Percentiles rank a stretch among this genome's conserved stretches.
Conservation (phyloP, 2,888 invertebrate genomes). For the Mythimna lalbum region DNA sequence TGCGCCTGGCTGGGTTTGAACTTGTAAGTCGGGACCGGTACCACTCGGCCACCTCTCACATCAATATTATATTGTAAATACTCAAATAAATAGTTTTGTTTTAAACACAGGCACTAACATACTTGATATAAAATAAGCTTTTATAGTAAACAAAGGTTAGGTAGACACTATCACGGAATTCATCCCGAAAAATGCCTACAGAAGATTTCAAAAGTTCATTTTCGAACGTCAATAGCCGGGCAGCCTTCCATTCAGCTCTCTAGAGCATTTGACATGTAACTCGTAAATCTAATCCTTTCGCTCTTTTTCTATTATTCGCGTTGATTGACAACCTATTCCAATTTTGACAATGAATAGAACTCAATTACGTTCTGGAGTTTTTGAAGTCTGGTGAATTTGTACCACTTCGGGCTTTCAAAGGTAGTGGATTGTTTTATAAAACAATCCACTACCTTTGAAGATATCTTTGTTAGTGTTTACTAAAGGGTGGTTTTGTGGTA, state of each 20-base stretch:
- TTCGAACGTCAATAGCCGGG: slow-evolving; percentile 25
- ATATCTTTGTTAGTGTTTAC: neutral
- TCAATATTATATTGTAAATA: too few species aligned
- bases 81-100: too few species aligned
- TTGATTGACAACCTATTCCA: slow-evolving; percentile 61
- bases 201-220: slow-evolving; percentile 25
- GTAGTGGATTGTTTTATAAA: neutral
- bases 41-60: too few species aligned
- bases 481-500: too few species aligned
- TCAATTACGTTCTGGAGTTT: slow-evolving; percentile 53
- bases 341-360: slow-evolving; percentile 58
- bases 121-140: too few species aligned
- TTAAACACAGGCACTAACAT: too few species aligned
- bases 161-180: neutral
- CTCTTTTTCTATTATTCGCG: slow-evolving; percentile 45
- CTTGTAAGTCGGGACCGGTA: too few species aligned
- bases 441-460: neutral
- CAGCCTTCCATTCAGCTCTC: neutral
- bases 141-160: neutral
- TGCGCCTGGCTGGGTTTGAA: too few species aligned
- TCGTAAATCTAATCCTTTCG: slow-evolving; percentile 57
- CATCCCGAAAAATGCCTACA: neutral
- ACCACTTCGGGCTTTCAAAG: neutral
- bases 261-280: slow-evolving; percentile 33
- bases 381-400: slow-evolving; percentile 18